phyloP scores from a whole-genome alignment of 2,113 vertebrate genomes.

The Tupaia tana region DNA sequence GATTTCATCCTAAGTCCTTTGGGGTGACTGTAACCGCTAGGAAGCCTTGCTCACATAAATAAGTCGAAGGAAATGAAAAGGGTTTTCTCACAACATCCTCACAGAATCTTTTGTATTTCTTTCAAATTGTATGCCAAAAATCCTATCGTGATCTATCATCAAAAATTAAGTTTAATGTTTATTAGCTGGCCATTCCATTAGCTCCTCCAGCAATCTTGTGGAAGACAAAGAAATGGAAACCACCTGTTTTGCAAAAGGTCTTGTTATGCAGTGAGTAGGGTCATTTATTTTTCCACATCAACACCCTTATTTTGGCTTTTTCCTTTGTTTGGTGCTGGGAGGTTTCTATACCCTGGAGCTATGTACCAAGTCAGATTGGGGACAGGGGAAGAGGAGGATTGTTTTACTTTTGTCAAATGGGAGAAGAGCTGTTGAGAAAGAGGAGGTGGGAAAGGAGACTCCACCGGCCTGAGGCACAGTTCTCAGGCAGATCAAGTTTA shows the following conservation, averaged over 20 bases:
- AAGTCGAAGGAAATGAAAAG: not conserved
- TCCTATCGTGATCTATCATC: not conserved
- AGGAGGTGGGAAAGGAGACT: not conserved
- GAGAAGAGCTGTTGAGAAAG: not conserved
- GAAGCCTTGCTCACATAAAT: constrained; percentile 3
- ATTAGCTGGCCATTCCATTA: constrained; percentile 48
- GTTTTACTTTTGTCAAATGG: constrained; percentile 41
- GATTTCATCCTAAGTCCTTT: not conserved
- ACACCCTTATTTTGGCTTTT: not conserved
- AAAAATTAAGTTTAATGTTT: constrained; percentile 61
- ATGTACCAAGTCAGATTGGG: constrained; percentile 21
- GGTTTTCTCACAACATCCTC: not conserved
- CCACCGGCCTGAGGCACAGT: not conserved
- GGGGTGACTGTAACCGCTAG: not conserved
- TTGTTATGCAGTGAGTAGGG: constrained; percentile 13
- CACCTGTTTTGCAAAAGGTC: constrained; percentile 24
- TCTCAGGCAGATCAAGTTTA: constrained; percentile 20
- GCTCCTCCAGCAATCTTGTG: constrained; percentile 38
- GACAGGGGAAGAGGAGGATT: not conserved
- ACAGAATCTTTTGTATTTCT: constrained; percentile 12
- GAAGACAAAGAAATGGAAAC: constrained; percentile 44
- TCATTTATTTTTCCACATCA: constrained; percentile 44
- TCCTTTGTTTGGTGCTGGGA: not conserved
- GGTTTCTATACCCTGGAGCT: not conserved
- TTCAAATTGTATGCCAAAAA: constrained; percentile 18